A percentile compares a stretch with the other conserved stretches of the same genome.
phyloP scores from a whole-genome alignment of 2,113 vertebrate genomes.

The Isurus oxyrinchus region DNA sequence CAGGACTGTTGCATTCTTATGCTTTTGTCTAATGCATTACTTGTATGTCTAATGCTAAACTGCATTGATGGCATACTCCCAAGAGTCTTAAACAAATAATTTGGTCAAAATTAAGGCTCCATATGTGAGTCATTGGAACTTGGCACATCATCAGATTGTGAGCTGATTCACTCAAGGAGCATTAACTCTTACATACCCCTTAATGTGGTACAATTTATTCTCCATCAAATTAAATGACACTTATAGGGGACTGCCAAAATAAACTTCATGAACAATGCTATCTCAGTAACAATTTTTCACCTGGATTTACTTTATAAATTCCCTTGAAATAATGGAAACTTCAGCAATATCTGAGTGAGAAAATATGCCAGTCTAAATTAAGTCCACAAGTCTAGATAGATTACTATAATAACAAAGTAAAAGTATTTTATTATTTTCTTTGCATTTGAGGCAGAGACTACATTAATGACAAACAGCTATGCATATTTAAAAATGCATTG shows the following conservation, averaged over 20 bases:
- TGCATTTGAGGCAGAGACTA: neutral
- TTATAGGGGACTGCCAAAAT: neutral
- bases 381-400: neutral
- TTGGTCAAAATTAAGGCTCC: conserved; percentile 29
- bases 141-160: conserved; percentile 1
- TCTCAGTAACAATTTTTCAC: neutral
- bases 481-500: neutral
- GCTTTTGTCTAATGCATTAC: conserved; percentile 5
- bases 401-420: neutral
- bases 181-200: neutral
- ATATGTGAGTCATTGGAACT: conserved; percentile 33
- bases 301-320: neutral
- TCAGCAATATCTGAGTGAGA: neutral
- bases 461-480: neutral
- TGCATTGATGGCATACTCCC: conserved; percentile 15
- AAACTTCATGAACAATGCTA: neutral
- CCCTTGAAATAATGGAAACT: neutral
- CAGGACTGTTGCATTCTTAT: neutral
- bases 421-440: neutral
- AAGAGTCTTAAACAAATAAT: conserved; percentile 28
- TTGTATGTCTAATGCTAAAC: neutral
- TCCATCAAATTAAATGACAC: neutral
- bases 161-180: neutral
- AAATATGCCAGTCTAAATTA: neutral
- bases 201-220: neutral